Base-by-base conservation (phyloP, 1,140 invertebrate species). In the Pomacea maculata region DNA sequence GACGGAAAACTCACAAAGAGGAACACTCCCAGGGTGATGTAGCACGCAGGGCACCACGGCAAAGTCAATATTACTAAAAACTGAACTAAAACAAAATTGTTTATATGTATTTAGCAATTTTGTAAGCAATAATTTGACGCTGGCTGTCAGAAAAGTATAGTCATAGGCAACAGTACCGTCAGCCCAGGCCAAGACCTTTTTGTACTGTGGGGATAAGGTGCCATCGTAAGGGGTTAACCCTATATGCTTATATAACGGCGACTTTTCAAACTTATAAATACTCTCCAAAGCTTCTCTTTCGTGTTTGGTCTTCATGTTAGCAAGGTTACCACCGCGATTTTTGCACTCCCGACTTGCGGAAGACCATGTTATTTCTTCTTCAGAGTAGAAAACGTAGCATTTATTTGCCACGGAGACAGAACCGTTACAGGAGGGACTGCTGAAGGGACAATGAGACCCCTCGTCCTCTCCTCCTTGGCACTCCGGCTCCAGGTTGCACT, bases 401-500 rank as follows among this genome's bases (percentile, higher is more conserved):
- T 64, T 75, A 55, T 63, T 63, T 12, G 54, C 12, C 45, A 75
- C 74, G 3, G 57, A 25, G n/a, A 75, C 74, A 34, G 52, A 52
- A 21, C 74, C 74, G 17, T n/a, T n/a, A 63, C 74, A 75, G n/a
- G 57, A 54, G 7, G 52, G 45, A 64, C 25, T 75, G 57, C 74
- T 75, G 74, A 64, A 75, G 55, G 74, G 57, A 75, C 74, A 75
- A 55, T 64, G 74, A 11, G 55, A 54, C 25, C 74, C 74, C 74
- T 75, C 74, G 74, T 75, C 74, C 74, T 75, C 74, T 7, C 74
- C 74, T 10, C 74, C 57, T 63, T 75, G 54, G 25, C 74, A 75
- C 17, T 75, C 74, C 1, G 0, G 57, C 7, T 63, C 21, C 57
- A 64, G n/a, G 29, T 75, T 64, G 15, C 74, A 75, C 6, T 64